Evolutionary conservation across 2,888 invertebrate genomes (phyloP).

Genomic region (Lathronympha strigana): DNA sequence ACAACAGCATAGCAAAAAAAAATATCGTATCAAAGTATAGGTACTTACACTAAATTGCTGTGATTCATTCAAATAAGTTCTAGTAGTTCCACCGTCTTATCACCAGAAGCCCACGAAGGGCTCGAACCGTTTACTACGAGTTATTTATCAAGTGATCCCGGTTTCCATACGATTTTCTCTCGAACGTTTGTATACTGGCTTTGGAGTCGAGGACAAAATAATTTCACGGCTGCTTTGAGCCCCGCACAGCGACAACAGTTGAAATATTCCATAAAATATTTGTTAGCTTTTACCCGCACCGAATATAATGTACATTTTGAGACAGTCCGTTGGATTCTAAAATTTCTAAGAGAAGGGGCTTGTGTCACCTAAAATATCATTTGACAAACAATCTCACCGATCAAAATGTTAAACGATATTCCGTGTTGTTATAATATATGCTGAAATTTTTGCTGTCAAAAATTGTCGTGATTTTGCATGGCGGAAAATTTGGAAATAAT

Average conservation of each 20-base stretch:
- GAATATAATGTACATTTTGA: constrained; percentile 23
- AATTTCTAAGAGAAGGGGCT: constrained; percentile 10
- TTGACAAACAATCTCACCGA: constrained; percentile 1
- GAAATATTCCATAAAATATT: constrained; percentile 39
- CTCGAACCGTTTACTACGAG: constrained; percentile 26
- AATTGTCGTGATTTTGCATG: background rate
- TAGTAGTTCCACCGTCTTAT: constrained; percentile 1
- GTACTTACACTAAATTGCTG: background rate
- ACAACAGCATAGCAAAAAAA: no score
- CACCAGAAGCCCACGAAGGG: constrained; percentile 17
- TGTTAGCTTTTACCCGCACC: constrained; percentile 25
- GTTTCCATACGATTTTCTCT: constrained; percentile 55
- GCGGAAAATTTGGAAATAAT: background rate
- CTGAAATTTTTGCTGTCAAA: background rate
- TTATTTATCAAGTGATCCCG: constrained; percentile 44
- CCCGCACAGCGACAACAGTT: constrained; percentile 38
- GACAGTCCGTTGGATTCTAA: constrained; percentile 9
- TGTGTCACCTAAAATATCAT: constrained; percentile 19
- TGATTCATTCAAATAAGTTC: background rate
- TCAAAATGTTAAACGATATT: constrained; percentile 8
- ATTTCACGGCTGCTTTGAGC: constrained; percentile 57
- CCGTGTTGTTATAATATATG: background rate
- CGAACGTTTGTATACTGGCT: constrained; percentile 48
- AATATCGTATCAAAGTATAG: no score
- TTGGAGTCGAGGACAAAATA: constrained; percentile 53